Base-by-base conservation (phyloP, 2,797 vertebrate species). In the Acrossocheilus fasciatus region DNA sequence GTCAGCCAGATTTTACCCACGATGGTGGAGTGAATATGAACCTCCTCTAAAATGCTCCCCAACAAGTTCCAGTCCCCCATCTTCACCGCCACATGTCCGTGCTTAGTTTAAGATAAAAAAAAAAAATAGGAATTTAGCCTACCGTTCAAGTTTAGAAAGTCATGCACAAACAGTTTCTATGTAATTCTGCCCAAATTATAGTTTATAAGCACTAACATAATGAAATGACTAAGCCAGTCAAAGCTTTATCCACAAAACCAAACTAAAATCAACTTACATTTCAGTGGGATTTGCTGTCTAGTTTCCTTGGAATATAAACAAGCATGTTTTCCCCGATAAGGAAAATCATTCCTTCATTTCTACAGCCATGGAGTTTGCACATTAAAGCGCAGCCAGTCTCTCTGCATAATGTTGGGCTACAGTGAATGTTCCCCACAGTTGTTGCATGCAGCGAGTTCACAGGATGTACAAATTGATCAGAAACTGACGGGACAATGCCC, bases 61-160 rank as follows among this genome's bases (percentile, higher is more conserved):
- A 99, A 88, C 91, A 99, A 94, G 93, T 98, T 99, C 98, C 98
- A 99, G 91, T 99, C 97, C 88, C 98, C 97, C 97, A 99, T 99
- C 91, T 93, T 97, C 94, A 97, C 91, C 94, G 91, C 92, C 89
- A 94, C 96, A 95, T 96, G 84, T 92, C 96, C 94, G 93, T 91
- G 86, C 92, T 87, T 93, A 90, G 83, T 91, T 80, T 85, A 91
- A 88, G 91, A 23, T 88, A 74, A 72, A 54, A 23, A 72, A 54
- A 23, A 2, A 30, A 23, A 26, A 82, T 3, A 68, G 3, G 39
- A 36, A n/a, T 41, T 68, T 9, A 45, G 59, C n/a, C 57, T 41
- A 52, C 6, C 34, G 15, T 30, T 84, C 78, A 43, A 34, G 20
- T 47, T 30, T n/a, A 10, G 26, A 66, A 47, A 4, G 14, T 30